Base-by-base conservation (phyloP, 2,113 vertebrate genomes). In the Gallinago media region DNA sequence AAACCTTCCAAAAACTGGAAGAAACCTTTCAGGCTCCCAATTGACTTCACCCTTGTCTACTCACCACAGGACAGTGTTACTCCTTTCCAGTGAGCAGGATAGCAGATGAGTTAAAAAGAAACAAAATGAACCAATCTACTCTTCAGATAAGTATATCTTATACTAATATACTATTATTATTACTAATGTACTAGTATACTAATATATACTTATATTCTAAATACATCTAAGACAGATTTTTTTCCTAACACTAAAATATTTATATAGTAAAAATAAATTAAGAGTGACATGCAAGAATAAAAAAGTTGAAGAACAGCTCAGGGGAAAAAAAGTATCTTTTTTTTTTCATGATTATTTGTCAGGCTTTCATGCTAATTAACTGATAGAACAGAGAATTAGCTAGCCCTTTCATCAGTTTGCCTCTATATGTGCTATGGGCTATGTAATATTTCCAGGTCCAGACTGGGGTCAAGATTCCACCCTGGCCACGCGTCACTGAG, bases 401-500 rank as follows among this genome's bases (percentile, higher is more conserved):
- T 56, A 49, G 40, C 34, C 75, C 26, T 68, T 52, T 70, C 62
- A 74, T 18, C 46, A 76, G 38, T 79, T 78, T 88, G 19, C 27
- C 54, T 58, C 17, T 75, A 8, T 10, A n/a, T 23, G 71, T 49
- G 55, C 40, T 82, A 16, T 17, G 55, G 55, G 6, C 12, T 83
- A 5, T 17, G 16, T 4, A 38, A 8, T 23, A 65, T 66, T 70
- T 83, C 29, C 27, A 78, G 29, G 25, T 62, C 27, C 59, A 78
- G 42, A 13, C 22, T 42, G 17, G 77, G 26, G 29, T 5, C 4
- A 13, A 55, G 23, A 32, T 36, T 42, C 21, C 27, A 70, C 44
- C 22, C 42, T 0, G 0, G 17, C 29, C 3, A 2, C 1, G 15
- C 11, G 12, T 52, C 21, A n/a, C 38, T 21, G 62, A 56, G 65